Conservation (phyloP, 35 echinoderm and acorn worm genomes). For the Holothuria glaberrima region DNA sequence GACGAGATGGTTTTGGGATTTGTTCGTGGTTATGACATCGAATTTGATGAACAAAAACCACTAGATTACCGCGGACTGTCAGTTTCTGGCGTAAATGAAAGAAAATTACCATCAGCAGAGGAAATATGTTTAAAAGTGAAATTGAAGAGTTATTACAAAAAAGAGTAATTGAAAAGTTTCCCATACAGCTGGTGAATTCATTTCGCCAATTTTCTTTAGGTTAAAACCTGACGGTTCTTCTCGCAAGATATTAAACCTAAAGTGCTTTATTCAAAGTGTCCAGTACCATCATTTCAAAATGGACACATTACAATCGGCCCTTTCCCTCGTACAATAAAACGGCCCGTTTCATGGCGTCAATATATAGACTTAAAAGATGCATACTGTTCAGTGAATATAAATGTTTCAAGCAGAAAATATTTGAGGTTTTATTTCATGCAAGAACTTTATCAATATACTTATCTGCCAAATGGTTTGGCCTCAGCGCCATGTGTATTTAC, state of each 20-base stretch:
- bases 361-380: slow-evolving; percentile 6
- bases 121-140: neutral
- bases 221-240: no score
- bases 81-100: neutral
- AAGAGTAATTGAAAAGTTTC: no score
- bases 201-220: no score
- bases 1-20: neutral
- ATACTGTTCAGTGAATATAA: neutral
- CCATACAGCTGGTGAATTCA: no score
- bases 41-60: slow-evolving; percentile 18
- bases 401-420: slow-evolving; percentile 28
- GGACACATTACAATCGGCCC: slow-evolving; percentile 2
- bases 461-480: slow-evolving; percentile 26
- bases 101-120: neutral
- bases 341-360: neutral
- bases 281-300: slow-evolving; percentile 29
- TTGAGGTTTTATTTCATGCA: neutral
- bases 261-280: no score
- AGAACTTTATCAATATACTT: neutral
- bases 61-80: slow-evolving; percentile 6
- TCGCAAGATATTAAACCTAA: no score
- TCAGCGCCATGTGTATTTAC: slow-evolving; percentile 38
- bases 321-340: neutral
- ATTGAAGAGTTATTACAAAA: neutral
- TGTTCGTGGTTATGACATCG: neutral